Percentiles rank a stretch among this genome's conserved stretches.
Conservation (phyloP, 92 coral and sea anemone genomes). For the Porites evermanni region DNA sequence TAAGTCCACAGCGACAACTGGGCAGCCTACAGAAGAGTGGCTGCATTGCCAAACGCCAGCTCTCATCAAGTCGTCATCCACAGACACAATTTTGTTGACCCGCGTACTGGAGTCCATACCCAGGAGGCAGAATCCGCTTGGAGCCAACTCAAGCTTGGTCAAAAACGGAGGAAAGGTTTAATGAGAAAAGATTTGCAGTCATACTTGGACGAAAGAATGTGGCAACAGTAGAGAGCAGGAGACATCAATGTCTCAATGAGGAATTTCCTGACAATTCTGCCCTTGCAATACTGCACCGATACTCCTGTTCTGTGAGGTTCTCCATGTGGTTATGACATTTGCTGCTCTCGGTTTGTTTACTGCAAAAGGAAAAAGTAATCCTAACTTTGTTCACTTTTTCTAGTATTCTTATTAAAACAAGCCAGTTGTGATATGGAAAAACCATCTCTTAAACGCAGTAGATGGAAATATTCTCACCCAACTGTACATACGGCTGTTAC, state of each 20-base stretch:
- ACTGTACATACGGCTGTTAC: too few relatives aligned
- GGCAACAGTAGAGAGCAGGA: slow-evolving; percentile 42
- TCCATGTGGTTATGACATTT: too few relatives aligned
- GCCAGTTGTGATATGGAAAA: too few relatives aligned
- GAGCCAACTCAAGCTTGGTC: slow-evolving; percentile 22
- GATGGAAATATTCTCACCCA: too few relatives aligned
- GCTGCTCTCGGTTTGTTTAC: too few relatives aligned
- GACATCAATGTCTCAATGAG: background rate
- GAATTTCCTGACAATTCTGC: background rate
- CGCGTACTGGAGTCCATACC: slow-evolving; percentile 43
- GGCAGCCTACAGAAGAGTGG: slow-evolving; percentile 40
- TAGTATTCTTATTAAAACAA: too few relatives aligned
- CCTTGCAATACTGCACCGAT: background rate
- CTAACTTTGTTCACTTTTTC: too few relatives aligned
- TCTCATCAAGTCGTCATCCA: slow-evolving; percentile 36
- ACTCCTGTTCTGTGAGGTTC: background rate
- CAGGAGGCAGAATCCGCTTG: slow-evolving; percentile 42
- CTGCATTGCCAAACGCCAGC: slow-evolving; percentile 18
- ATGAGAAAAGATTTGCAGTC: slow-evolving; percentile 25
- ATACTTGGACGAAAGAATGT: slow-evolving; percentile 37
- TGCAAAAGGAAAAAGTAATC: too few relatives aligned
- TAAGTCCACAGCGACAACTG: slow-evolving; percentile 49
- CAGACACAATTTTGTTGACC: slow-evolving; percentile 39
- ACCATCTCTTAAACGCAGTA: too few relatives aligned
- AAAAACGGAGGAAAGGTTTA: slow-evolving; percentile 4